A percentile compares a stretch with the other conserved stretches of the same genome.
These are phyloP conservation scores for Corapipo altera DNA, from an alignment of 2,113 vertebrate species.

Conservation along the genomic window DNA sequence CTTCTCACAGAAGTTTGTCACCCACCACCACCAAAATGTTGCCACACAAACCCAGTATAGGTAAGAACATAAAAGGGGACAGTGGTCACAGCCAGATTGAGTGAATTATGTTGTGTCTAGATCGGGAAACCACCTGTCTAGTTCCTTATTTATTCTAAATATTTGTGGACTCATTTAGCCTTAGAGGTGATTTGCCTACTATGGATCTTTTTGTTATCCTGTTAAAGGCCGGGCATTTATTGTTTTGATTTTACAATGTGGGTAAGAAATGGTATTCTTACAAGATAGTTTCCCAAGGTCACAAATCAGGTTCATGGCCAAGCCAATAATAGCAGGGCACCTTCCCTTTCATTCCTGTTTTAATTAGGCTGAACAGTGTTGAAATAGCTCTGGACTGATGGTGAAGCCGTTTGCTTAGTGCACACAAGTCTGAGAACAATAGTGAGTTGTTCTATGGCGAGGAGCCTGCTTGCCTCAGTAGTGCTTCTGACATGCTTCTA, in stretches of 20 bases:
- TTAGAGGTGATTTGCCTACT: not conserved
- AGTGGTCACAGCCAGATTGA: not conserved
- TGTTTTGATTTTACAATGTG: not conserved
- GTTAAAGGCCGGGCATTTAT: not conserved
- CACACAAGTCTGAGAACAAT: not conserved
- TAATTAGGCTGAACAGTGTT: conserved; percentile 39
- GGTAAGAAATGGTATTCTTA: not conserved
- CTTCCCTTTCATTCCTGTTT: not conserved
- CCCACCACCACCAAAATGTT: not conserved
- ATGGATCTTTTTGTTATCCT: not conserved
- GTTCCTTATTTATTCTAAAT: not conserved
- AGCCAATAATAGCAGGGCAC: conserved; percentile 32
- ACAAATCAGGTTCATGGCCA: conserved; percentile 44
- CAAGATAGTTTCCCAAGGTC: conserved; percentile 40
- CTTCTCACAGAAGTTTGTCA: not conserved
- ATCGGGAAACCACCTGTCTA: not conserved
- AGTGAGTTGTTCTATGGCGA: not conserved
- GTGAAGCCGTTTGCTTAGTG: not conserved
- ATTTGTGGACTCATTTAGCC: not conserved
- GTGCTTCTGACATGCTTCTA: not conserved
- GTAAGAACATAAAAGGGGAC: not conserved
- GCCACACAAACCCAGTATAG: accelerated
- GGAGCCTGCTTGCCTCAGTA: not conserved
- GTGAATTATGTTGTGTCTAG: not conserved
- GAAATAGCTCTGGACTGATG: not conserved